Evolutionary conservation across 2,888 invertebrate species (phyloP).

Genomic region (Drosophila monieri): DNA sequence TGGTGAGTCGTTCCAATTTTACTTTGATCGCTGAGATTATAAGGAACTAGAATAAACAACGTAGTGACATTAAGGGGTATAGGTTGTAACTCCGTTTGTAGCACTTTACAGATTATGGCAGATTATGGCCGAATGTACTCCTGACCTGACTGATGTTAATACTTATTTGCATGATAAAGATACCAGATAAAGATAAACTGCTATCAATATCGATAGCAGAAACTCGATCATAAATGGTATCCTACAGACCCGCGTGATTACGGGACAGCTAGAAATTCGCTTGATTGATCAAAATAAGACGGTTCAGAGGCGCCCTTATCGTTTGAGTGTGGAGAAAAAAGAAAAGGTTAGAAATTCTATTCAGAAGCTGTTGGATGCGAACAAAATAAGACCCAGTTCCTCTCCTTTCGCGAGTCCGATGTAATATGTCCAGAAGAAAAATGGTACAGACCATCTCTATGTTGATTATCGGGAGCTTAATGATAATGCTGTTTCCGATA

Average conservation of each 20-base stretch:
- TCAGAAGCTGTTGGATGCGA: not conserved
- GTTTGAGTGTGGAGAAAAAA: not conserved
- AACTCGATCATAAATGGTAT: too few relatives aligned
- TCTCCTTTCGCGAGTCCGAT: too few relatives aligned
- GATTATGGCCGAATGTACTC: too few relatives aligned
- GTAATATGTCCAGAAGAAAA: too few relatives aligned
- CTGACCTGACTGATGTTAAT: too few relatives aligned
- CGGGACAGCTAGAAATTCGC: not conserved
- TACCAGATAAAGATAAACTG: too few relatives aligned
- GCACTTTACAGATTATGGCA: not conserved
- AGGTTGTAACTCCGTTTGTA: not conserved
- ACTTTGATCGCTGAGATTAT: not conserved
- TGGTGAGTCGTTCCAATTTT: not conserved
- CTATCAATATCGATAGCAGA: too few relatives aligned
- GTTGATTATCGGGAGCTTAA: too few relatives aligned
- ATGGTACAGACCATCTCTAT: too few relatives aligned
- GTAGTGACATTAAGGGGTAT: not conserved
- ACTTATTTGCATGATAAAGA: too few relatives aligned
- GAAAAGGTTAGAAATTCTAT: not conserved
- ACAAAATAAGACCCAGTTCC: not conserved
- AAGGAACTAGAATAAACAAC: not conserved
- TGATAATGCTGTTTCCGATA: too few relatives aligned
- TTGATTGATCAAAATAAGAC: slow-evolving; percentile 1
- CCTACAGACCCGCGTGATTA: too few relatives aligned
- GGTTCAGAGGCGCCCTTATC: not conserved